Evolutionary conservation across 2,888 invertebrate genomes (phyloP).

Genomic region (Cephus sareptanus): DNA sequence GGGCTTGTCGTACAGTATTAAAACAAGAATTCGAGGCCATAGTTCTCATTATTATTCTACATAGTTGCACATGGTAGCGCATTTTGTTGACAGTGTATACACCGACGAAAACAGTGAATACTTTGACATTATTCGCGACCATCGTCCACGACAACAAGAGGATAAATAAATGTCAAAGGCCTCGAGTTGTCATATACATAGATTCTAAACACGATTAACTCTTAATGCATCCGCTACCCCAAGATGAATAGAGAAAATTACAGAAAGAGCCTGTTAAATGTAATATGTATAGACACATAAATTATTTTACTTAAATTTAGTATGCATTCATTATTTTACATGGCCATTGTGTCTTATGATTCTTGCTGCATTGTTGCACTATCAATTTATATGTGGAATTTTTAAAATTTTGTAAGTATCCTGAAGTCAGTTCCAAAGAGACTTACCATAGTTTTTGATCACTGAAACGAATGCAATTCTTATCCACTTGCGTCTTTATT

Average conservation of each 20-base stretch:
- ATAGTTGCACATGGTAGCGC: slow-evolving; percentile 32
- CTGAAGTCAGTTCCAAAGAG: background rate
- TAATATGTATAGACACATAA: slow-evolving; percentile 54
- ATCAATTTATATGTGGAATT: background rate
- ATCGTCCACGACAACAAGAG: slow-evolving; percentile 23
- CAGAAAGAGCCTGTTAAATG: slow-evolving; percentile 47
- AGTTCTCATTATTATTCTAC: slow-evolving; percentile 5
- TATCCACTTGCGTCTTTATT: background rate
- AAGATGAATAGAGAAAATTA: slow-evolving; percentile 22
- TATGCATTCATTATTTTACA: slow-evolving; percentile 40
- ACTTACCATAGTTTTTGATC: background rate
- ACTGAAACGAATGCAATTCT: too few species aligned
- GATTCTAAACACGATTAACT: background rate
- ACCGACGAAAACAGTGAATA: background rate
- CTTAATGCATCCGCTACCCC: background rate
- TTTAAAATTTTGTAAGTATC: background rate
- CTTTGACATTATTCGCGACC: slow-evolving; percentile 12
- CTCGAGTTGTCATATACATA: background rate
- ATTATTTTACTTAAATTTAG: slow-evolving; percentile 57
- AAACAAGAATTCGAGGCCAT: slow-evolving; percentile 36
- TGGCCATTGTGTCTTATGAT: slow-evolving; percentile 1
- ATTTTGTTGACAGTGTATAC: slow-evolving; percentile 13
- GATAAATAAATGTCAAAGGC: background rate
- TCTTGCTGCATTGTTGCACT: background rate
- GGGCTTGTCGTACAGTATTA: slow-evolving; percentile 55